Conservation (phyloP, 2,797 vertebrate species). For the Anabacerthia variegaticeps region DNA sequence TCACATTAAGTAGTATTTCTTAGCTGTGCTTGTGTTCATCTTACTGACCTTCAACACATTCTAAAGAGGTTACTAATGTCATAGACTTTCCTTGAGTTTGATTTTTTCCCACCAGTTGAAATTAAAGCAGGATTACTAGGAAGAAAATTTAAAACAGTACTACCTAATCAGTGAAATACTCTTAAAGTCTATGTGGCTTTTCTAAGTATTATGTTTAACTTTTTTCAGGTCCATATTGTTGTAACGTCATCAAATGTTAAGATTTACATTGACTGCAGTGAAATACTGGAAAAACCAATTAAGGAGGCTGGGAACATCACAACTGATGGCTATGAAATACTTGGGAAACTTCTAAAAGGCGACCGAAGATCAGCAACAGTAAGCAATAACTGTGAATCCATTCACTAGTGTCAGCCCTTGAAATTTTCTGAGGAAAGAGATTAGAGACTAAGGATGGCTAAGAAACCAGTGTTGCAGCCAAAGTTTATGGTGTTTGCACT, state of each 20-base stretch:
- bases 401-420: neutral
- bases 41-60: neutral
- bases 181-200: neutral
- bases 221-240: slow-evolving; percentile 89
- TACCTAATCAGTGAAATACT: neutral
- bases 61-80: neutral
- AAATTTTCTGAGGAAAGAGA: neutral
- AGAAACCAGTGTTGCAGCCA: neutral
- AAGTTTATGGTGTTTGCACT: neutral
- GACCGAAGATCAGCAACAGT: slow-evolving; percentile 88
- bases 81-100: neutral
- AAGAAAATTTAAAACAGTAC: neutral
- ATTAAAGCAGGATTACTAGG: neutral
- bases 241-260: slow-evolving; percentile 88
- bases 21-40: neutral
- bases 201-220: neutral
- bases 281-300: slow-evolving; percentile 87
- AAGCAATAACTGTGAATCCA: slow-evolving; percentile 60
- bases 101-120: neutral
- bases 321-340: slow-evolving; percentile 91
- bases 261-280: slow-evolving; percentile 92
- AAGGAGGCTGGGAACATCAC: slow-evolving; percentile 89
- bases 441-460: neutral
- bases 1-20: neutral
- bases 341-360: slow-evolving; percentile 91